Evolutionary conservation across 1,140 invertebrate genomes (phyloP), one percentile per base, ranked within the genome.

Genomic region (Pseudomyrmex flavicornis): DNA sequence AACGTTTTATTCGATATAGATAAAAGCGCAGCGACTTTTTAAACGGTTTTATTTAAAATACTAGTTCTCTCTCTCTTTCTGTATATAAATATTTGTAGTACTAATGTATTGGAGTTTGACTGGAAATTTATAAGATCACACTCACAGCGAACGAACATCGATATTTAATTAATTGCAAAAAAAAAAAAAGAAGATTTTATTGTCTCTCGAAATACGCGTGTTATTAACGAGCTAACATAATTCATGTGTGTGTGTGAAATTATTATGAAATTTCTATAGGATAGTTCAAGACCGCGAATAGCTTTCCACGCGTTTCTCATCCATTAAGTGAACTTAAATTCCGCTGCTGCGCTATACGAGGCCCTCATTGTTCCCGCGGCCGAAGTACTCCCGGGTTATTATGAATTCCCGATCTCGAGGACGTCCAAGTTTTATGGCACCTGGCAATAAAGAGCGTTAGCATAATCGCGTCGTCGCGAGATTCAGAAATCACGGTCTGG

Each of bases 1-100:
- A 88, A 90, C 88, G 82, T 86, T 88, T 88, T 88, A 89, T 90
- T 88, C 89, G 59, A 72, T 15, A 61, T 48, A 77, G 63, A 74
- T 89, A 84, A 85, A 88, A 87, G 61, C 76, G 72, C 62, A 69
- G 70, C 75, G 82, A 75, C 52, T 35, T 35, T 35, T 35, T 35
- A 35, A 35, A 35, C 35, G 35, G 35, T 35, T 35, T 35, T 35
- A 35, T 50, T 63, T 20, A 62, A 62, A 12, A 54, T 3, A 68
- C 12, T 20, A 35, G 35, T 35, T 35, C 35, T 35, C 35, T 35
- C 35, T 35, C 35, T 35, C 5, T 35, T 35, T 35, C 35, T 35
- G 35, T 35, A 0, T 35, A 35, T 35, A 35, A 4, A 35, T 35
- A 35, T 35, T 35, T 35, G 35, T 0, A 35, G 35, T 35, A 35